phyloP scores from a whole-genome alignment of 2,797 vertebrate genomes.

The Amblyraja radiata region DNA sequence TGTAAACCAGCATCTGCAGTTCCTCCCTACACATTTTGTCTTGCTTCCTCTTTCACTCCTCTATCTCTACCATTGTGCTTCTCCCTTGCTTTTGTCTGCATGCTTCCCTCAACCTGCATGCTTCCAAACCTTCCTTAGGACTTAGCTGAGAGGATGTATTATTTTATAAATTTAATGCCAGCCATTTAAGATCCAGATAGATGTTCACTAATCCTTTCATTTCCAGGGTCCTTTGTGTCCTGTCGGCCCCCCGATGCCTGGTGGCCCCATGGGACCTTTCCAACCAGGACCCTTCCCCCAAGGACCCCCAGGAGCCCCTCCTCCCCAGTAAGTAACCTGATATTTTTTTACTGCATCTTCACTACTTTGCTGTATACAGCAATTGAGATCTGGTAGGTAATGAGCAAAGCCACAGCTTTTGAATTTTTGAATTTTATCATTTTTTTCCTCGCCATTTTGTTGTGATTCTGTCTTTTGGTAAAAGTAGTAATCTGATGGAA shows the following conservation, averaged over 20 bases:
- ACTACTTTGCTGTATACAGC: background rate
- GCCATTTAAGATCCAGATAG: background rate
- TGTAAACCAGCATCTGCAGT: no score
- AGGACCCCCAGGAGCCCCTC: conserved; percentile 80
- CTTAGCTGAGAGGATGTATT: background rate
- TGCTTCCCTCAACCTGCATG: no score
- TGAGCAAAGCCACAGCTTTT: background rate
- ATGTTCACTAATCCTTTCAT: background rate
- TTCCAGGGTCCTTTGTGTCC: conserved; percentile 79
- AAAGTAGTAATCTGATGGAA: background rate
- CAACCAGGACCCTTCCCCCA: conserved; percentile 84
- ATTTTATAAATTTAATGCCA: background rate
- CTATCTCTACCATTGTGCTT: no score
- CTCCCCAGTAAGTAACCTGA: conserved; percentile 74
- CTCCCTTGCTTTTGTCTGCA: no score
- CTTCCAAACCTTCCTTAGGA: background rate
- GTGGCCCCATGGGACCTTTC: conserved; percentile 83
- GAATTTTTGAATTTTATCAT: no score
- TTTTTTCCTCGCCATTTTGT: background rate
- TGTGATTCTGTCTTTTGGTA: background rate
- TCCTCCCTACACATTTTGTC: background rate
- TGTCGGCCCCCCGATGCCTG: conserved; percentile 68
- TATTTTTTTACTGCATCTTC: background rate
- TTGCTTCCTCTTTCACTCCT: background rate
- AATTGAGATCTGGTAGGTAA: background rate